Conservation (phyloP, 2,797 vertebrate genomes). For the Serranus cabrilla region DNA sequence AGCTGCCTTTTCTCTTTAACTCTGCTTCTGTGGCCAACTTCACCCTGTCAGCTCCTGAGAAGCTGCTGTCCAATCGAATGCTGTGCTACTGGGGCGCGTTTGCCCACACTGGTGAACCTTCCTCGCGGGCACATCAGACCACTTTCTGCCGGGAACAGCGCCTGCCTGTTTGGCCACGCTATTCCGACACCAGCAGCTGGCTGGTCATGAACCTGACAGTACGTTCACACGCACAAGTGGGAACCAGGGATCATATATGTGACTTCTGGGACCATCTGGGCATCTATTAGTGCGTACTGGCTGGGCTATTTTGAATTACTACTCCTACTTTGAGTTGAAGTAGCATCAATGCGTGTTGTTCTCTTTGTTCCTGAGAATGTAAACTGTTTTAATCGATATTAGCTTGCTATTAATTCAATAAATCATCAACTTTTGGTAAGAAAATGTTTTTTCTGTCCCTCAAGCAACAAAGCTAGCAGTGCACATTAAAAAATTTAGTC, state of each 20-base stretch:
- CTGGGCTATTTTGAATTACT: not conserved
- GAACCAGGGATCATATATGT: slow-evolving; percentile 76
- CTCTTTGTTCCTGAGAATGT: not conserved
- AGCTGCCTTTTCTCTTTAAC: slow-evolving; percentile 86
- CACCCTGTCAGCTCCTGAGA: slow-evolving; percentile 75
- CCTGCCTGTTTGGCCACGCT: slow-evolving; percentile 78
- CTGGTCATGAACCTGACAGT: slow-evolving; percentile 84
- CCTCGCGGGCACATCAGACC: slow-evolving; percentile 68
- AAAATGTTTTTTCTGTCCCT: not conserved
- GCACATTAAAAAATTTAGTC: not conserved
- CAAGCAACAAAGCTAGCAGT: not conserved
- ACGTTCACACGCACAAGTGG: slow-evolving; percentile 75
- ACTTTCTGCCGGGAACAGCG: slow-evolving; percentile 80
- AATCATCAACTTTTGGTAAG: not conserved
- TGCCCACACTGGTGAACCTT: slow-evolving; percentile 80
- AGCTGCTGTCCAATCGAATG: slow-evolving; percentile 83
- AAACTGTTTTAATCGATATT: not conserved
- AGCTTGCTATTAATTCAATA: not conserved
- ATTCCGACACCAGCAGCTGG: slow-evolving; percentile 74
- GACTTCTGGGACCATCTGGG: slow-evolving; percentile 87
- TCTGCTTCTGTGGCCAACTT: slow-evolving; percentile 82
- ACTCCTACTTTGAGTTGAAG: not conserved
- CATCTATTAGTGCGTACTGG: slow-evolving; percentile 71
- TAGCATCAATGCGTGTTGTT: slow-evolving; percentile 6
- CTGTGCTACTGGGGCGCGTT: slow-evolving; percentile 87